Evolutionary conservation across 2,113 vertebrate genomes (phyloP), one percentile per base, ranked within the genome.

Genomic region (Eublepharis macularius): DNA sequence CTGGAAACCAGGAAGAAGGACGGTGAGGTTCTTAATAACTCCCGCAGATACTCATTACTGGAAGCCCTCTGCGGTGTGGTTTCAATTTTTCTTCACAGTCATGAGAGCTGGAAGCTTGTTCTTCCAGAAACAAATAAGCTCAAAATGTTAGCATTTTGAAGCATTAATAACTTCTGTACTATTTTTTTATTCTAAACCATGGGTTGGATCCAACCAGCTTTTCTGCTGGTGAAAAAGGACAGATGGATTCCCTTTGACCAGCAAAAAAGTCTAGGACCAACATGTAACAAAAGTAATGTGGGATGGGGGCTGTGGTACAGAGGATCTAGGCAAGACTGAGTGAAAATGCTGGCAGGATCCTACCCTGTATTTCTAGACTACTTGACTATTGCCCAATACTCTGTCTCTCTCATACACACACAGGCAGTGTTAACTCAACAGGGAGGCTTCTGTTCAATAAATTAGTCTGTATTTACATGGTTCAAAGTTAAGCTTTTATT

Each of bases 401-500:
- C 69, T 12, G 26, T 69, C 26, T 19, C 36, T n/a, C 12, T 7
- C 14, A 13, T 26, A 60, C 36, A 69, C 51, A 26, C 13, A 16
- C 36, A 29, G 63, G 49, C n/a, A 5, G 45, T 66, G 34, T 82
- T 13, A 63, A 81, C 76, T 34, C 69, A 93, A 17, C 8, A 0
- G 57, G 19, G 34, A 81, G 13, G 57, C 86, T 90, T 91, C 77
- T 84, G 82, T 90, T 87, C 92, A 96, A 96, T 89, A 95, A 96
- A 95, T 94, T 92, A 97, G 95, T 96, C 95, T 91, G 88, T 10
- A 74, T 96, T 96, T 96, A 94, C 95, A 92, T 94, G 96, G 93
- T 96, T 97, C 93, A 96, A 96, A 97, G 94, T 97, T 96, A 95
- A 95, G 95, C 87, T 95, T 97, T 97, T 97, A 97, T 97, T 97